Base-by-base conservation (phyloP, 30 jellyfish, hydroid and myxozoan genomes). In the Pelagia noctiluca region DNA sequence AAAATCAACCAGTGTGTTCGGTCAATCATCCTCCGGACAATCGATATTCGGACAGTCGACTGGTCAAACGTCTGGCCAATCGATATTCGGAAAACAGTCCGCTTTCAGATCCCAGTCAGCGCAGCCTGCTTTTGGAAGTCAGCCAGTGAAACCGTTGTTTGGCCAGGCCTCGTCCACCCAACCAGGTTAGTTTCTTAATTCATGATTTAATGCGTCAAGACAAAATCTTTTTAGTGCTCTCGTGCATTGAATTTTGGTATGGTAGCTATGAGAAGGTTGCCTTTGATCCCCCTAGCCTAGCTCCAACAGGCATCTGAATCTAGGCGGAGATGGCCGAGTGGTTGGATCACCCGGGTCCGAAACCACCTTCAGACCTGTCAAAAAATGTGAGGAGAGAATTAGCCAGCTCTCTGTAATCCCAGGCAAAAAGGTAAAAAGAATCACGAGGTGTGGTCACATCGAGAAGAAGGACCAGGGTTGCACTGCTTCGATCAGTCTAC, bases 21-120 rank as follows among this genome's bases (percentile, higher is more conserved):
- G 82, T 5, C 90, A 63, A 16, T 63, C 90, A 3, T 22, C 64
- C 23, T 63, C 64, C 26, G 80, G 82, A 7, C 76, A 75, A 33
- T 30, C 87, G 26, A 35, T 50, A 1, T 60, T 77, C 46, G 71
- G 50, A 3, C 68, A 52, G 68, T 52, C 68, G 16, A 52, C 12
- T 30, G 26, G 28, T 52, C 68, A 52, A 19, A 4, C 26, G 42
- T 36, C 78, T 25, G 65, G 47, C 21, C 88, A 77, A 37, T 35
- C 62, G 48, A 42, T 50, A 16, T 70, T 52, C 21, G 67, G 65
- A 26, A 38, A 42, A 38, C 48, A 78, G 22, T 35, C 88, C 16
- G 22, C 75, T 29, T 77, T 77, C 62, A 80, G 88, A 16, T 34
- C 88, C 1, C 78, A 35, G 22, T 37, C 72, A 33, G 33, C 42